Base-by-base conservation (phyloP, 1,140 invertebrate genomes). In the Watersipora subatra region DNA sequence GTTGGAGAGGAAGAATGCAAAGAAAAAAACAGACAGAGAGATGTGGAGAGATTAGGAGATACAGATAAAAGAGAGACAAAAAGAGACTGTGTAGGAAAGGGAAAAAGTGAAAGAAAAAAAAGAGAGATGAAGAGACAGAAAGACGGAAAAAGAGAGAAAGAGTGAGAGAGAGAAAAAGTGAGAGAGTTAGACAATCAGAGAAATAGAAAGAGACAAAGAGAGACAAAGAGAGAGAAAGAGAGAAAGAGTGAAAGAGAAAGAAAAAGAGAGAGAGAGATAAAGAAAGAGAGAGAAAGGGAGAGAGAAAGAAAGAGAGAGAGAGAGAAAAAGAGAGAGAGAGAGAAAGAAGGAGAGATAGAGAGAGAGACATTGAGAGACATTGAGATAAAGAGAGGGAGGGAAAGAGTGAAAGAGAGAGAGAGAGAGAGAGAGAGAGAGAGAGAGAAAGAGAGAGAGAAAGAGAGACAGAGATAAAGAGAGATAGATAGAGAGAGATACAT, bases 151-250 rank as follows among this genome's bases (percentile, higher is more conserved):
- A 46, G 3, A 62, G 61, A 62, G n/a, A 26, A 3, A 56, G 61
- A 62, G 29, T 20, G 61, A 62, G 26, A 46, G 61, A 62, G 61
- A 28, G 61, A 62, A 28, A 46, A 28, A 28, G 61, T 26, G 61
- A 62, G 22, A 55, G 46, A 55, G 46, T 17, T 17, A 62, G 26
- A 62, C 22, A 28, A n/a, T n/a, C n/a, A n/a, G n/a, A n/a, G n/a
- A n/a, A n/a, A n/a, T n/a, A n/a, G n/a, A n/a, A n/a, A n/a, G n/a
- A n/a, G n/a, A n/a, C n/a, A n/a, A n/a, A n/a, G n/a, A n/a, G n/a
- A n/a, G n/a, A n/a, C n/a, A n/a, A n/a, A n/a, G n/a, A n/a, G n/a
- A n/a, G n/a, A n/a, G n/a, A n/a, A n/a, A n/a, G n/a, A n/a, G n/a
- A n/a, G n/a, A n/a, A n/a, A n/a, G n/a, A n/a, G n/a, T n/a, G n/a